Evolutionary conservation across 2,888 invertebrate species (phyloP), one percentile per base, ranked within the genome.

Genomic region (Petrolisthes manimaculis): DNA sequence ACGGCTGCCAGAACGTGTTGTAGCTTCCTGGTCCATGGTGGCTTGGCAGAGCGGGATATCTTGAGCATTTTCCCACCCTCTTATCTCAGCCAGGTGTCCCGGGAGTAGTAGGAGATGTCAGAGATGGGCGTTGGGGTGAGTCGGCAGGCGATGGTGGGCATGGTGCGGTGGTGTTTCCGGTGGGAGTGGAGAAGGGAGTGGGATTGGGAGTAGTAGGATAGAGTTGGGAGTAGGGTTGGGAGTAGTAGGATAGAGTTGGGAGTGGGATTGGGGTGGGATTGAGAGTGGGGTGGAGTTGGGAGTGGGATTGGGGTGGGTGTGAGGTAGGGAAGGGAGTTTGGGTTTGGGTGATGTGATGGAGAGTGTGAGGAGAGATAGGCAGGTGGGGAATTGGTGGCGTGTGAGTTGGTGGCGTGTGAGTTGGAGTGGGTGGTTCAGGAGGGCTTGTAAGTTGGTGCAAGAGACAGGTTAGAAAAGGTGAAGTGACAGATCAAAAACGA

Each of bases 1-100:
- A 84, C 67, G 53, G 67, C 67, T 3, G 84, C 78, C 78, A 84
- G 78, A 18, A 84, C 56, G 53, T 84, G 84, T 55, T 84, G 84
- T 6, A 84, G 69, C 84, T 84, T 84, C 69, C 84, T 84, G 37
- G 84, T 61, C 84, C 84, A 84, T 54, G 84, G 53, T 14, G 84
- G 9, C 56, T 67, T 84, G 12, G 53, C 21, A 18, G 61, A 84
- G 67, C 84, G 77, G 53, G 78, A 74, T 4, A 79, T 78, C 67
- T 56, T 21, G 74, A 83, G 74, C 84, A 84, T 84, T 24, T 69
- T 56, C 61, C 12, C 3, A 51, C n/a, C 18, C 67, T 61, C 80
- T n/a, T 21, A 56, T 56, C 53, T 14, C 2, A 80, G 24, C 55
- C 56, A 21, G 21, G 56, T 56, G n/a, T 80, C 80, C 54, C 56